Conservation (phyloP, 2,888 invertebrate genomes). For the Fragum fragum region DNA sequence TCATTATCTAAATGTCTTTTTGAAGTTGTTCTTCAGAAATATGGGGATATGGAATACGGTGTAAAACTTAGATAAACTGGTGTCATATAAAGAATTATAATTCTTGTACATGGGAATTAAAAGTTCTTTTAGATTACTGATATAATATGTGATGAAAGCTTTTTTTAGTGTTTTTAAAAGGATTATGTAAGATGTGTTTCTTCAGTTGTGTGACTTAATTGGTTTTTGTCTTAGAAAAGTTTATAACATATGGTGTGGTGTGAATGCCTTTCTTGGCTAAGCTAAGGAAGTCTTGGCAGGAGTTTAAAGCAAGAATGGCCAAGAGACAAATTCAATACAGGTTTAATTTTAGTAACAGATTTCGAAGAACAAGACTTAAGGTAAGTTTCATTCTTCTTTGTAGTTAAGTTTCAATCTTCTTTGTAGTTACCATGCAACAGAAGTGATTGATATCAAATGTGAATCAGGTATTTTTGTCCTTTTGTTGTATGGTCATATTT, state of each 20-base stretch:
- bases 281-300: conserved; percentile 39
- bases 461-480: no score
- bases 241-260: not conserved
- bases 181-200: no score
- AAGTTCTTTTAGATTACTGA: no score
- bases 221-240: not conserved
- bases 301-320: conserved; percentile 42
- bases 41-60: not conserved
- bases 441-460: no score
- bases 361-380: conserved; percentile 40
- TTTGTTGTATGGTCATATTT: no score
- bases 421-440: no score
- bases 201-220: not conserved
- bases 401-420: no score
- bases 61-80: not conserved
- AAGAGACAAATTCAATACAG: conserved; percentile 42
- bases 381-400: conserved; percentile 34
- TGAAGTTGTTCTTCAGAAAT: not conserved
- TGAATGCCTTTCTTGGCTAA: conserved; percentile 44
- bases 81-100: no score
- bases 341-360: conserved; percentile 46
- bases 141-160: no score
- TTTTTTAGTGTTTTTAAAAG: no score
- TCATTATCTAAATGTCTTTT: not conserved
- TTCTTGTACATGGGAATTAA: no score